Evolutionary conservation across 2,888 invertebrate species (phyloP), one percentile per base, ranked within the genome.

Genomic region (Petrolisthes cinctipes): DNA sequence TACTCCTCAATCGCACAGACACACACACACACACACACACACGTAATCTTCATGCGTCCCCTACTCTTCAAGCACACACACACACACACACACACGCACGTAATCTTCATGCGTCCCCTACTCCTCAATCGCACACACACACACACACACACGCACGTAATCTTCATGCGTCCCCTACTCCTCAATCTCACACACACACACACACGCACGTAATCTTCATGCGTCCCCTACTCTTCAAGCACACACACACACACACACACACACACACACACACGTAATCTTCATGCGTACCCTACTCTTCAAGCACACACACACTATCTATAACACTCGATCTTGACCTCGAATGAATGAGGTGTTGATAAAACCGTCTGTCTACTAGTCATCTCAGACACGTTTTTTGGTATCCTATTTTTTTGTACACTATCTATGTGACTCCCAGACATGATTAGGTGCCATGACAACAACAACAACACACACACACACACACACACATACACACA

Each of bases 381-480:
- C 37, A 37, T 37, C 37, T 37, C 37, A 37, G 37, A 37, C 37
- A 37, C 37, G 0, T 37, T 37, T 37, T 37, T 37, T 37, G 37
- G 0, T 37, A 37, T 37, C 37, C 37, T 2, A n/a, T 37, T 37
- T 37, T 37, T 37, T 37, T 37, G 37, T 37, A 37, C 37, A 37
- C 37, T 37, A 2, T 37, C 37, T 37, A n/a, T n/a, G n/a, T n/a
- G n/a, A n/a, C n/a, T n/a, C n/a, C n/a, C n/a, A n/a, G n/a, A n/a
- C n/a, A n/a, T n/a, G n/a, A n/a, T n/a, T n/a, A 37, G 37, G 37
- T 37, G 37, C 37, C 61, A 61, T 3, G 17, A 9, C 9, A 9
- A 61, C 61, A 61, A 61, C 61, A 61, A 61, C 61, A 61, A 61
- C 61, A 61, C 61, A 61, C 61, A 61, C 61, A 61, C 61, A 61